A percentile compares a stretch with the other conserved stretches of the same genome.
Evolutionary conservation across 2,888 invertebrate species (phyloP).

Genomic region (Aphidoletes aphidimyza): DNA sequence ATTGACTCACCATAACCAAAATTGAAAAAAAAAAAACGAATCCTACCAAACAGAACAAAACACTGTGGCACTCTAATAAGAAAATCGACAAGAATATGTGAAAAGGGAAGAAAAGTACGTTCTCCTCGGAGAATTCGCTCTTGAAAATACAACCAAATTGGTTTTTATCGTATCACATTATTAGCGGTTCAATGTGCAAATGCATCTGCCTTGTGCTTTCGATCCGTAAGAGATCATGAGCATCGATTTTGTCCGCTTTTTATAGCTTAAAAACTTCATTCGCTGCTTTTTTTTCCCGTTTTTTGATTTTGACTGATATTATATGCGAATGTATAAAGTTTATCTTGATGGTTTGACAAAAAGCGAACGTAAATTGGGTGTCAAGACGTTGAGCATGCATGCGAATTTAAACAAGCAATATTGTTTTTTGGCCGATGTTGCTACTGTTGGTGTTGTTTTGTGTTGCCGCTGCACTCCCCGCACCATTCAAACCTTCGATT

Average conservation of each 20-base stretch:
- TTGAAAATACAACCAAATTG: constrained; percentile 27
- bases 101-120: background rate
- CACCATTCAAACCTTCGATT: background rate
- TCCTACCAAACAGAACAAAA: no score
- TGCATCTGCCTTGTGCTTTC: no score
- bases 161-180: constrained; percentile 30
- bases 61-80: constrained; percentile 42
- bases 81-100: background rate
- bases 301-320: constrained; percentile 52
- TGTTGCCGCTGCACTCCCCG: background rate
- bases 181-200: constrained; percentile 48
- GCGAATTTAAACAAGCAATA: constrained; percentile 47
- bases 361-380: constrained; percentile 42
- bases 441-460: background rate
- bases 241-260: constrained; percentile 30
- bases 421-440: background rate
- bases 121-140: background rate
- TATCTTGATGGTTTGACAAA: constrained; percentile 50
- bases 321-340: background rate
- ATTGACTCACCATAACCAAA: constrained; percentile 52
- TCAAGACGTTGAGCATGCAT: constrained; percentile 45
- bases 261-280: constrained; percentile 49
- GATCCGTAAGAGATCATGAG: constrained; percentile 7
- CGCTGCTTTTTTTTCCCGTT: no score
- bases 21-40: constrained; percentile 28